A percentile compares a stretch with the other conserved stretches of the same genome.
Evolutionary conservation across 2,888 invertebrate genomes (phyloP).

Genomic region (Agrotis exclamationis): DNA sequence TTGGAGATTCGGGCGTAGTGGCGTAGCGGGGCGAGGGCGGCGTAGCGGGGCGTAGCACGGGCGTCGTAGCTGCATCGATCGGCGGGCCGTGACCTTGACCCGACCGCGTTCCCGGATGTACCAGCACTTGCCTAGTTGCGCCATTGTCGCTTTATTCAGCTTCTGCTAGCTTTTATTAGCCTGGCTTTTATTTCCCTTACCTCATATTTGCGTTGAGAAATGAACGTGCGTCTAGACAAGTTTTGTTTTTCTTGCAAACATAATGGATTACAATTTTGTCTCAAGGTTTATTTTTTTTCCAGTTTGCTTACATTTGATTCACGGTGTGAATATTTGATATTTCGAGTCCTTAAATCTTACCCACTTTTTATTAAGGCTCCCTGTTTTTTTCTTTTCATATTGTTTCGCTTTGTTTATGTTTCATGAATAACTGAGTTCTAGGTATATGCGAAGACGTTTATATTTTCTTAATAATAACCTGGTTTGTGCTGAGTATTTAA

Average conservation of each 20-base stretch:
- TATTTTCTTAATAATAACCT: conserved; percentile 25
- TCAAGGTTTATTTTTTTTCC: conserved; percentile 53
- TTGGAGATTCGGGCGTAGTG: conserved; percentile 72
- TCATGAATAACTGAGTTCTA: conserved; percentile 37
- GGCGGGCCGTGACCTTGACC: conserved; percentile 92
- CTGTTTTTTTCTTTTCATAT: conserved; percentile 22
- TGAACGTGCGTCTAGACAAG: conserved; percentile 72
- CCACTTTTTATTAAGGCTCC: conserved; percentile 34
- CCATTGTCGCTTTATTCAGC: conserved; percentile 85
- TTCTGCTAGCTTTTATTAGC: conserved; percentile 85
- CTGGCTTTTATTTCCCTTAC: conserved; percentile 77
- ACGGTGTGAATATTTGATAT: conserved; percentile 52
- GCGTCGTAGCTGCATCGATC: conserved; percentile 92
- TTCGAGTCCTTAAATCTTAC: conserved; percentile 34
- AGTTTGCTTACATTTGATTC: conserved; percentile 42
- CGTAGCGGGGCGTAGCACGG: conserved; percentile 76
- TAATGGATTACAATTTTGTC: conserved; percentile 54
- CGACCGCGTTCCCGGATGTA: conserved; percentile 91
- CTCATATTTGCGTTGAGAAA: conserved; percentile 66
- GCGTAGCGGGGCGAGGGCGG: conserved; percentile 71
- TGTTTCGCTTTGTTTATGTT: conserved; percentile 42
- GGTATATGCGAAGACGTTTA: conserved; percentile 22
- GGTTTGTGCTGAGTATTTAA: conserved; percentile 31
- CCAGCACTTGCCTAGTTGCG: conserved; percentile 84
- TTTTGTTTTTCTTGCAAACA: conserved; percentile 56